Evolutionary conservation across 2,888 invertebrate genomes (phyloP), one percentile per base, ranked within the genome.

Genomic region (Anthrax anthrax): DNA sequence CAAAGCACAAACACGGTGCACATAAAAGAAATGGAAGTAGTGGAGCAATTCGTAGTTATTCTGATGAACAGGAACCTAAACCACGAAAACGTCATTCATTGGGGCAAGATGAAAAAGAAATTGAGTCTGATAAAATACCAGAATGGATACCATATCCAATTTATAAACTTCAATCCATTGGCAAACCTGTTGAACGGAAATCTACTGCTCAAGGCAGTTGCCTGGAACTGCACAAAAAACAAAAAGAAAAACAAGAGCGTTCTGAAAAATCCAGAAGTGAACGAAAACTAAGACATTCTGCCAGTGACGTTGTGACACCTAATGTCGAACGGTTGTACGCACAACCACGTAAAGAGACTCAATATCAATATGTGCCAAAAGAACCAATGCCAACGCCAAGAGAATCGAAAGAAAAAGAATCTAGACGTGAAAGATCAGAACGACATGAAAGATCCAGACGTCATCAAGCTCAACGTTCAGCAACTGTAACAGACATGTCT

Each of bases 381-480:
- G 59, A 60, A 44, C 39, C 48, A 47, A 49, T 44, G 27, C 51
- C 49, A 19, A 50, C 29, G 38, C 50, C 45, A 41, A 52, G 42
- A 34, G 51, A 53, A 37, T 37, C 40, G 17, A 52, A 46, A 16
- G 49, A 46, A 1, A 51, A 55, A 17, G 60, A 62, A 50, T 55
- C 60, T 39, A 64, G 63, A 49, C 58, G 61, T 12, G 67, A 67
- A 47, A 61, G 65, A 5, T 65, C 67, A 29, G 57, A 67, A n/a
- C 65, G 66, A 47, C 64, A 67, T 53, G 67, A 67, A 48, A 60
- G 67, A 9, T 66, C 67, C 18, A 58, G 68, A 12, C 65, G 67
- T 48, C 65, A 67, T 54, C 68, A 68, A 52, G 68, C 69, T 27
- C 68, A 69, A 47, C 61, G 69, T 39, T 68, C 68, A 5, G 69